Evolutionary conservation across 2,113 vertebrate genomes (phyloP).

Genomic region (Xiphophorus couchianus): DNA sequence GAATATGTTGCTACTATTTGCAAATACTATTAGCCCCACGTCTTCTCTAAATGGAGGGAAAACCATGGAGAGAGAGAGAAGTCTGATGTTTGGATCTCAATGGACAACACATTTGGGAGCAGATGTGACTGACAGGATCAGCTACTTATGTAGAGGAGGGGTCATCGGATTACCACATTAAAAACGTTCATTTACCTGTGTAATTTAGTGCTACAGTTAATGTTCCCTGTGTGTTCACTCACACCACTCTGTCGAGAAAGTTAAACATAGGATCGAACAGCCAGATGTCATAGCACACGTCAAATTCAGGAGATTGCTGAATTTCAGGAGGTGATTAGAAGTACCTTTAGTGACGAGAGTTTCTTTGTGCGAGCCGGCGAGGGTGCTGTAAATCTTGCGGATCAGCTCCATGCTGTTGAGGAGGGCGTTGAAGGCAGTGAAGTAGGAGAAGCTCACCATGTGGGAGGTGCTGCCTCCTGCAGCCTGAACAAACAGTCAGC

Average conservation of each 20-base stretch:
- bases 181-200: constrained; percentile 69
- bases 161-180: constrained; percentile 54
- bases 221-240: constrained; percentile 68
- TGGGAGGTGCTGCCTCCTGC: constrained; percentile 94
- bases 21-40: constrained; percentile 59
- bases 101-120: constrained; percentile 58
- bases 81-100: constrained; percentile 38
- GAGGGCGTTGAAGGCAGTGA: constrained; percentile 97
- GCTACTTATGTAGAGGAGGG: constrained; percentile 44
- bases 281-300: constrained; percentile 45
- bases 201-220: constrained; percentile 72
- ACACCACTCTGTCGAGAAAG: constrained; percentile 72
- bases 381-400: constrained; percentile 95
- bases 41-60: constrained; percentile 22
- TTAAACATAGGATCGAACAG: constrained; percentile 60
- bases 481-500: constrained; percentile 78
- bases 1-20: constrained; percentile 43
- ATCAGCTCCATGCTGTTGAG: constrained; percentile 99
- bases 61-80: constrained; percentile 34
- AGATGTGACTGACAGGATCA: constrained; percentile 49
- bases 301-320: constrained; percentile 14
- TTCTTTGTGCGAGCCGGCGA: constrained; percentile 89
- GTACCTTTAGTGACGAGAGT: constrained; percentile 95
- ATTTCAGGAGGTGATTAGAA: not conserved
- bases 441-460: constrained; percentile 99